Evolutionary conservation across 2,888 invertebrate genomes (phyloP), one percentile per base, ranked within the genome.

Genomic region (Argyresthia goedartella): DNA sequence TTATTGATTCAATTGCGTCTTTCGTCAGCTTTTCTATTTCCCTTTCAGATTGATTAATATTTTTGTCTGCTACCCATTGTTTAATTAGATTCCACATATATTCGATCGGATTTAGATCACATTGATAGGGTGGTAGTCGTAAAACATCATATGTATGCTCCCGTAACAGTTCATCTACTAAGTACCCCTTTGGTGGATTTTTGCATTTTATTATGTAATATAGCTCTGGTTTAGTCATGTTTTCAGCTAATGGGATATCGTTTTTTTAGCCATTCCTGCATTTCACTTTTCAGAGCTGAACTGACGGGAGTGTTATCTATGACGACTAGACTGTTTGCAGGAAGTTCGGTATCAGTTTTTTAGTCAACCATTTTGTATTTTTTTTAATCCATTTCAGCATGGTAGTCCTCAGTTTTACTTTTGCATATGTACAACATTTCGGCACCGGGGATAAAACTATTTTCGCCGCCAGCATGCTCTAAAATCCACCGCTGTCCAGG

Each of bases 31-130:
- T 52, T 61, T 64, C 61, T 43, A 64, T 63, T 34, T 57, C 14
- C 46, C 50, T 61, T 56, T 64, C 61, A 9, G 57, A 60, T 46
- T 65, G 62, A 15, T 36, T 15, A 10, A 64, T 33, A 46, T 65
- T 63, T 61, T 64, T 62, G 25, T 62, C 63, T 54, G 61, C 61
- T 56, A 64, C 61, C 54, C 60, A 14, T 49, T 34, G 13, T 36
- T 49, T 49, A 35, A 16, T 49, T 36, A 53, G 33, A 52, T 54
- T 54, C 54, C 58, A 58, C 15, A 67, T 60, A 42, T 60, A 55
- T 55, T 67, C 64, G 16, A 68, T 64, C 6, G 65, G 67, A 53
- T 68, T 69, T 9, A 69, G 55, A 52, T 69, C 65, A 49, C 64
- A 64, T 46, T 67, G 62, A 42, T 67, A 67, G 0, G 70, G 68